phyloP scores from a whole-genome alignment of 1,140 invertebrate genomes.

The Diploscapter pachys region DNA sequence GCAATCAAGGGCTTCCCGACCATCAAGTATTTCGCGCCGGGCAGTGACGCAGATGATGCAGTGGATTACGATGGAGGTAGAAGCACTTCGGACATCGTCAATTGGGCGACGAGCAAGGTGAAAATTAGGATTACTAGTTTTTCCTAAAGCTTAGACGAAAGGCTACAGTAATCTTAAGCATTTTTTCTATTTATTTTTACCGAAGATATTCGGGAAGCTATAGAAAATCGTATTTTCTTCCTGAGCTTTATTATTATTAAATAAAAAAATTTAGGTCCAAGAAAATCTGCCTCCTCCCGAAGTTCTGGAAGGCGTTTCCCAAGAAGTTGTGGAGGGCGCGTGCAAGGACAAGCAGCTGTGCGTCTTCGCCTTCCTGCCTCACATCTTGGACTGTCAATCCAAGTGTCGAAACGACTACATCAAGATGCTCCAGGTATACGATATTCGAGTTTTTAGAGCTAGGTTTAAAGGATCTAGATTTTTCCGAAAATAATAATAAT shows the following conservation, averaged over 20 bases:
- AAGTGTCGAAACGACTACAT: conserved; percentile 87
- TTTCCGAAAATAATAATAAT: too few species aligned
- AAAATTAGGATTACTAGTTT: conserved; percentile 47
- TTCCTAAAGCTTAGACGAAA: too few species aligned
- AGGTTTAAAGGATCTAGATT: too few species aligned
- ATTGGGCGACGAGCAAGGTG: conserved; percentile 76
- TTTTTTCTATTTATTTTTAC: too few species aligned
- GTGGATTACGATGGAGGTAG: conserved; percentile 77
- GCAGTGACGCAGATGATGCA: conserved; percentile 76
- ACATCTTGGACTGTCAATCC: conserved; percentile 93
- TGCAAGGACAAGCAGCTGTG: conserved; percentile 66
- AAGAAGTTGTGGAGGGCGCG: conserved; percentile 45
- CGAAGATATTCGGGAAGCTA: too few species aligned
- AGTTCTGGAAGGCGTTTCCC: conserved; percentile 69
- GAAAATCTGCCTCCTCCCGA: conserved; percentile 86
- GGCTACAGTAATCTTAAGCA: too few species aligned
- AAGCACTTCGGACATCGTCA: conserved; percentile 80
- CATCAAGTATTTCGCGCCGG: conserved; percentile 87
- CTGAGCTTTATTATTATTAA: neutral
- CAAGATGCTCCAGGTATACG: conserved; percentile 66
- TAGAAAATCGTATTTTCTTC: too few species aligned
- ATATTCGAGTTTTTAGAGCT: too few species aligned
- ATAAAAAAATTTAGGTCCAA: conserved; percentile 51
- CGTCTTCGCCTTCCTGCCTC: conserved; percentile 86
- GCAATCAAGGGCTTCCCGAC: conserved; percentile 87